Evolutionary conservation across 2,113 vertebrate species (phyloP).

Genomic region (Cebus imitator): DNA sequence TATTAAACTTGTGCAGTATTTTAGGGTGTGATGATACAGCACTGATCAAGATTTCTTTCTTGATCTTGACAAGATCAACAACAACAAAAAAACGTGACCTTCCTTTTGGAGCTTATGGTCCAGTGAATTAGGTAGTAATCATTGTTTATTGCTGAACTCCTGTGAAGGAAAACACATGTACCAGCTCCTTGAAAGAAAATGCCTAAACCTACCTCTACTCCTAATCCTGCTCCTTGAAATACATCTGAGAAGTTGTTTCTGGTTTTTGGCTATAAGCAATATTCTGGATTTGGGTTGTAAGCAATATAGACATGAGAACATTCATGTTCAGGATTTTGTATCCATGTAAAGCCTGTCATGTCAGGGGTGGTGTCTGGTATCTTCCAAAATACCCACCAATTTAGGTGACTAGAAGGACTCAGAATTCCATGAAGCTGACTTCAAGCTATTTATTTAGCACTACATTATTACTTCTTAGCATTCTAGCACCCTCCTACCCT

Average conservation of each 20-base stretch:
- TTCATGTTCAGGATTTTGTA: background rate
- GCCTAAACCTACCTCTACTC: background rate
- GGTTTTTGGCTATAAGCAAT: background rate
- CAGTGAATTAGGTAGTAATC: background rate
- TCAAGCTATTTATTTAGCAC: background rate
- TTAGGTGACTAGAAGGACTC: background rate
- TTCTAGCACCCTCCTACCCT: background rate
- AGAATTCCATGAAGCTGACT: background rate
- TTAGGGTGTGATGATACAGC: background rate
- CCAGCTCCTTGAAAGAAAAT: background rate
- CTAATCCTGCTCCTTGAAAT: background rate
- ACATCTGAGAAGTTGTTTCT: background rate
- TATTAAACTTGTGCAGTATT: background rate
- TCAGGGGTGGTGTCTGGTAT: background rate
- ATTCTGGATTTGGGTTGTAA: background rate
- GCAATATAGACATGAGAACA: background rate
- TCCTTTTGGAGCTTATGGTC: background rate
- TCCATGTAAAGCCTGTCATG: background rate
- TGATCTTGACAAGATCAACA: background rate
- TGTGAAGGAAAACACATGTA: background rate
- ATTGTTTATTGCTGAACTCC: background rate
- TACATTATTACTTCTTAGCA: background rate
- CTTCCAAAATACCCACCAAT: background rate
- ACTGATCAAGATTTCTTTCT: background rate
- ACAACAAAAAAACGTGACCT: background rate